Base-by-base conservation (phyloP, 2,113 vertebrate genomes). In the Phycodurus eques region DNA sequence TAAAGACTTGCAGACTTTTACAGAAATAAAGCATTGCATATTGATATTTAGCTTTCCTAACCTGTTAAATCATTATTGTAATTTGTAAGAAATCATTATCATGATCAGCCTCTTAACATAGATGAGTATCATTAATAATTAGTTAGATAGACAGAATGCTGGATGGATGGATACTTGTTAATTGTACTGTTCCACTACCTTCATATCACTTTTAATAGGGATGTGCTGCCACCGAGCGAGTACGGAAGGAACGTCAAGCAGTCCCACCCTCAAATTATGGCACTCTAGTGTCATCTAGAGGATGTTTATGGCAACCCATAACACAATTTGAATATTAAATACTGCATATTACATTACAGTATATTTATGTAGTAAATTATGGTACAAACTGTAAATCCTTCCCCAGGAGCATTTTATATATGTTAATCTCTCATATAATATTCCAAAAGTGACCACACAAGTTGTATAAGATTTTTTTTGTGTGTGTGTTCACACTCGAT, bases 211-310 rank as follows among this genome's bases (percentile, higher is more conserved):
- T 7, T 78, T 2, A 53, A n/a, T 64, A 15, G 44, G 80, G n/a
- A 63, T 68, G 80, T 68, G 54, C 56, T 75, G 76, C 74, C 86
- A 79, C 61, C 90, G 87, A 85, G 83, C 82, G 87, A 78, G 4
- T 0, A 4, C 44, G n/a, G 57, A 8, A 44, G 4, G 10, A n/a
- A 33, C 31, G 15, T 11, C 56, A 42, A 42, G 20, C n/a, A 22
- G 13, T 7, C 5, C n/a, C 1, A 11, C 22, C 1, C 5, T 6
- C 56, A 27, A 53, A 15, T 44, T 69, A 8, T 59, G 15, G 33
- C 63, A 22, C 75, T 75, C 47, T 72, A 12, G 68, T 79, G 83
- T 76, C 79, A 68, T 77, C 74, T 81, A 75, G 14, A 66, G 74
- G 70, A 67, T 7, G 44, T 27, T 73, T 20, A 15, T 46, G 51